Conservation (phyloP, 2,888 invertebrate genomes). For the Ophonus ardosiacus region DNA sequence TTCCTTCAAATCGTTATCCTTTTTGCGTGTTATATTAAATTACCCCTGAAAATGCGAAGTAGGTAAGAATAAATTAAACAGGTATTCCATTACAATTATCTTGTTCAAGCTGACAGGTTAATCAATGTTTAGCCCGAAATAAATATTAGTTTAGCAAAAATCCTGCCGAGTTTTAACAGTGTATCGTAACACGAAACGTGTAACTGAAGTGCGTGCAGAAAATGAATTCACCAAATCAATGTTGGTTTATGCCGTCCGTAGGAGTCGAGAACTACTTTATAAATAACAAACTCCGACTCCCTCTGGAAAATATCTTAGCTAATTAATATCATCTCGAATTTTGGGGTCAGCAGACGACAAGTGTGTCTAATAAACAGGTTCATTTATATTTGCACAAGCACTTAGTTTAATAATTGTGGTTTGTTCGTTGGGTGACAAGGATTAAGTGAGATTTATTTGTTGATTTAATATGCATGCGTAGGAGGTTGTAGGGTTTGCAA, state of each 20-base stretch:
- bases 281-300: neutral
- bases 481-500: neutral
- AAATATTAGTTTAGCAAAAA: conserved; percentile 20
- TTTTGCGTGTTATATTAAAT: neutral
- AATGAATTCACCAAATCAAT: conserved; percentile 53
- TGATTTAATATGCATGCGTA: conserved; percentile 16
- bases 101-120: neutral
- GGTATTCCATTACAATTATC: neutral
- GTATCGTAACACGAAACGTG: conserved; percentile 34
- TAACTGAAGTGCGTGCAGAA: conserved; percentile 44
- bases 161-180: conserved; percentile 25
- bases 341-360: conserved; percentile 34
- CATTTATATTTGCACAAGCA: conserved; percentile 27
- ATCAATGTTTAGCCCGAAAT: neutral
- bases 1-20: neutral
- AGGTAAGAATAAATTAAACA: neutral
- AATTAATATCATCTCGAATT: conserved; percentile 26
- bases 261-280: conserved; percentile 9
- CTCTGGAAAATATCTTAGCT: conserved; percentile 8
- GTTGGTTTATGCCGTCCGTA: conserved; percentile 18
- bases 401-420: conserved; percentile 21
- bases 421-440: conserved; percentile 39
- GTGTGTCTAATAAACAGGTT: conserved; percentile 29
- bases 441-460: conserved; percentile 48
- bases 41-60: neutral